Evolutionary conservation across 2,797 vertebrate species (phyloP).

Genomic region (Alouatta caraya): DNA sequence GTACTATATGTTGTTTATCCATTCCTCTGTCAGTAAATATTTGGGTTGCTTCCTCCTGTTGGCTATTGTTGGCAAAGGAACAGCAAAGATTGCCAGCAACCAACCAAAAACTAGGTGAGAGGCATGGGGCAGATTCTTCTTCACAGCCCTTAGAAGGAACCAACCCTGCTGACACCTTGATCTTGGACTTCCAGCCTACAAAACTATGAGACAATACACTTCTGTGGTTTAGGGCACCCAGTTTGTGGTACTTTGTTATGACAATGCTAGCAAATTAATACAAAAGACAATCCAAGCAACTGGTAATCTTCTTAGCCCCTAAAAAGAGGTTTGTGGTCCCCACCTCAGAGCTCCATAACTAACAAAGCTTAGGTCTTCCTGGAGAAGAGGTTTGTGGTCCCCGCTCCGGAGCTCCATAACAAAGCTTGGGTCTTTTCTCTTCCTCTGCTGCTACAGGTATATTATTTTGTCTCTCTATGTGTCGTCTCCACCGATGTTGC

Average conservation of each 20-base stretch:
- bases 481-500: neutral
- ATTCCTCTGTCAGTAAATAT: neutral
- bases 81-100: neutral
- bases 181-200: neutral
- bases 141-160: neutral
- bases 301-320: neutral
- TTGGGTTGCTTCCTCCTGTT: neutral
- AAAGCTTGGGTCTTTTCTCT: neutral
- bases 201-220: neutral
- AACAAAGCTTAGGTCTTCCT: no score
- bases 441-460: neutral
- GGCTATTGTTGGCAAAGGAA: neutral
- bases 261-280: neutral
- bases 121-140: neutral
- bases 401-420: neutral
- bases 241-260: neutral
- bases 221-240: neutral
- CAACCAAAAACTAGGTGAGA: neutral
- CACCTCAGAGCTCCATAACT: neutral
- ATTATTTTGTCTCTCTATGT: neutral
- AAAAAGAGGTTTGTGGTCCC: neutral
- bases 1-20: neutral
- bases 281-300: neutral
- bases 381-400: neutral
- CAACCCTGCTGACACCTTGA: neutral